A percentile compares a stretch with the other conserved stretches of the same genome.
These are phyloP conservation scores for Physocephala rufipes DNA, from an alignment of 2,888 invertebrate genomes.

Conservation along the genomic window DNA sequence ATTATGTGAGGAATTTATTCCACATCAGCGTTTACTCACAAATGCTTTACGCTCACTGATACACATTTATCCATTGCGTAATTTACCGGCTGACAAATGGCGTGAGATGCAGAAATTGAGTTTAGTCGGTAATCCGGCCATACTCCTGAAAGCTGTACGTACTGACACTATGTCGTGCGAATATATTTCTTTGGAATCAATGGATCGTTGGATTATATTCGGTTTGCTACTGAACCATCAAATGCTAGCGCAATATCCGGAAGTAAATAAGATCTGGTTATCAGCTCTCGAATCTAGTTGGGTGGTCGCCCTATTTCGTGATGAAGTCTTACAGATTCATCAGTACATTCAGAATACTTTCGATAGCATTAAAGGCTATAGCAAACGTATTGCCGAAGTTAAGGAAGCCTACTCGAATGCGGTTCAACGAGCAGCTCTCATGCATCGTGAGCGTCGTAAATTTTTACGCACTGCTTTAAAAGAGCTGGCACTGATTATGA, in stretches of 20 bases:
- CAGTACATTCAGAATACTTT: slow-evolving; percentile 92
- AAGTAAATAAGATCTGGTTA: slow-evolving; percentile 89
- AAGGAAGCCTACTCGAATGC: slow-evolving; percentile 94
- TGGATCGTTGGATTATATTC: slow-evolving; percentile 98
- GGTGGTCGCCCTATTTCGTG: slow-evolving; percentile 93
- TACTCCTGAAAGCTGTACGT: slow-evolving; percentile 91
- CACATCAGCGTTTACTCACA: slow-evolving; percentile 87
- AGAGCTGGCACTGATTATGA: slow-evolving; percentile 92
- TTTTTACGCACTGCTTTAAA: slow-evolving; percentile 95
- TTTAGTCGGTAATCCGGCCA: slow-evolving; percentile 92
- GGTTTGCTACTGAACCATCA: slow-evolving; percentile 92
- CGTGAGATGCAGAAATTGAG: slow-evolving; percentile 91
- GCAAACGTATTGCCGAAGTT: slow-evolving; percentile 92
- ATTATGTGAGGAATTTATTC: slow-evolving; percentile 94
- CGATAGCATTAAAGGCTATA: slow-evolving; percentile 93
- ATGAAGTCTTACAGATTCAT: slow-evolving; percentile 97
- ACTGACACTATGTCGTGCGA: slow-evolving; percentile 98
- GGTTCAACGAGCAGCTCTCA: slow-evolving; percentile 87
- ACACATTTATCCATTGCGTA: slow-evolving; percentile 87
- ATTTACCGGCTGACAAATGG: slow-evolving; percentile 94
- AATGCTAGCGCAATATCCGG: slow-evolving; percentile 81
- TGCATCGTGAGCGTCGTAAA: slow-evolving; percentile 95
- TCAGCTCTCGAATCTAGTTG: slow-evolving; percentile 92
- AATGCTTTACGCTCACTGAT: slow-evolving; percentile 89
- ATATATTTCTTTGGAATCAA: slow-evolving; percentile 91